These are phyloP conservation scores for Drosophila picticornis DNA, from an alignment of 2,888 invertebrate species.

Conservation along the genomic window DNA sequence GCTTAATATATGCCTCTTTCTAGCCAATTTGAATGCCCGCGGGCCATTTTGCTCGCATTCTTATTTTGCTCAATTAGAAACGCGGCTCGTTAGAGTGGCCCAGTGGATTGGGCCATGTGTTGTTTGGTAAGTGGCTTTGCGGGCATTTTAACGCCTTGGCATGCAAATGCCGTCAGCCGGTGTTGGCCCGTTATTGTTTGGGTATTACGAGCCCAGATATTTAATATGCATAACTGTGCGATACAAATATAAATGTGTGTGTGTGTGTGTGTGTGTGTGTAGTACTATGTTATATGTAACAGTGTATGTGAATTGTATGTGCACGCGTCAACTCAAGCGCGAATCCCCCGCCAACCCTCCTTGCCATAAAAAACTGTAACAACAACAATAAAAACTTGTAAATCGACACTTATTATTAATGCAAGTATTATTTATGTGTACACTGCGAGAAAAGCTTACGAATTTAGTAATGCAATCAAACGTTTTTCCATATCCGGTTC, in stretches of 20 bases:
- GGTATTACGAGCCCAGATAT: constrained; percentile 45
- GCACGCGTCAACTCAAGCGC: constrained; percentile 56
- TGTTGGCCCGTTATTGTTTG: constrained; percentile 12
- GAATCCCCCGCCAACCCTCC: neutral
- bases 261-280: neutral
- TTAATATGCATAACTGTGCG: constrained; percentile 68
- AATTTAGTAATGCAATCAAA: neutral
- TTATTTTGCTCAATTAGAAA: constrained; percentile 55
- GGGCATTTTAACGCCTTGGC: constrained; percentile 35
- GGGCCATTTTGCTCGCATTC: constrained; percentile 33
- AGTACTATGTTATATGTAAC: neutral
- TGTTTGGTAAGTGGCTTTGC: constrained; percentile 37
- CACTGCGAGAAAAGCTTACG: neutral
- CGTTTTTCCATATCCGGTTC: too few relatives aligned
- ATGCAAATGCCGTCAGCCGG: constrained; percentile 45
- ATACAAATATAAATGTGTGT: neutral
- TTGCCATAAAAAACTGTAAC: constrained; percentile 14
- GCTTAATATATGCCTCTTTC: constrained; percentile 15
- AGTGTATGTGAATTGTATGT: constrained; percentile 38
- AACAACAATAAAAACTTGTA: constrained; percentile 21
- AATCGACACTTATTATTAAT: constrained; percentile 42
- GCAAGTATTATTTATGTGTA: neutral
- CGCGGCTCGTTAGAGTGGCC: constrained; percentile 33
- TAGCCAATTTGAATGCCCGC: constrained; percentile 33
- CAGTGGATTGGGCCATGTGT: constrained; percentile 24